These are phyloP conservation scores for Macrobrachium rosenbergii DNA, from an alignment of 1,140 invertebrate genomes.

Conservation along the genomic window DNA sequence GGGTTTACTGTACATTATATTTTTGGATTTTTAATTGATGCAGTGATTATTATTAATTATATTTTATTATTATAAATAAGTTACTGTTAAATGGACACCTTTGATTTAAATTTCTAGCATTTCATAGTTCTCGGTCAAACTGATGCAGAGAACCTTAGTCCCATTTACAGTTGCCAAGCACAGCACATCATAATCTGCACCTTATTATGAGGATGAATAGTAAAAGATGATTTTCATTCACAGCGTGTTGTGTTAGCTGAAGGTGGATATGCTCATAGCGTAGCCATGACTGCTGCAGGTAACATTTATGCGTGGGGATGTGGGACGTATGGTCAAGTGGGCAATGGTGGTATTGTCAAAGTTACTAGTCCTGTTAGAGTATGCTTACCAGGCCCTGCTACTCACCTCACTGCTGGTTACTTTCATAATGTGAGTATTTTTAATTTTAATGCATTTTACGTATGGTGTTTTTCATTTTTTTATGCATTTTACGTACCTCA, in stretches of 20 bases:
- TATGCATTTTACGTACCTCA: constrained; percentile 2
- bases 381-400: constrained; percentile 75
- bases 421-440: constrained; percentile 83
- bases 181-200: too few species aligned
- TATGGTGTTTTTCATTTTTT: constrained; percentile 10
- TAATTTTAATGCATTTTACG: constrained; percentile 36
- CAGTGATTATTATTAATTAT: too few species aligned
- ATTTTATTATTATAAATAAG: too few species aligned
- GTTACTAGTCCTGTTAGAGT: constrained; percentile 76
- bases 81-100: too few species aligned
- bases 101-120: too few species aligned
- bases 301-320: constrained; percentile 84
- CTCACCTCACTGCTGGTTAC: constrained; percentile 81
- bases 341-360: constrained; percentile 76
- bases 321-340: constrained; percentile 83
- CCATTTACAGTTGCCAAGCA: too few species aligned
- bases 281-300: constrained; percentile 78
- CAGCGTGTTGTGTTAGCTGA: constrained; percentile 51
- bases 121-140: too few species aligned
- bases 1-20: too few species aligned
- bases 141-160: too few species aligned
- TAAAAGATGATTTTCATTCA: neutral
- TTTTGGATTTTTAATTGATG: too few species aligned
- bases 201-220: too few species aligned
- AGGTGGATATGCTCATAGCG: constrained; percentile 82